These are phyloP conservation scores for Aselliscus stoliczkanus DNA, from an alignment of 2,797 vertebrate species.

Conservation along the genomic window DNA sequence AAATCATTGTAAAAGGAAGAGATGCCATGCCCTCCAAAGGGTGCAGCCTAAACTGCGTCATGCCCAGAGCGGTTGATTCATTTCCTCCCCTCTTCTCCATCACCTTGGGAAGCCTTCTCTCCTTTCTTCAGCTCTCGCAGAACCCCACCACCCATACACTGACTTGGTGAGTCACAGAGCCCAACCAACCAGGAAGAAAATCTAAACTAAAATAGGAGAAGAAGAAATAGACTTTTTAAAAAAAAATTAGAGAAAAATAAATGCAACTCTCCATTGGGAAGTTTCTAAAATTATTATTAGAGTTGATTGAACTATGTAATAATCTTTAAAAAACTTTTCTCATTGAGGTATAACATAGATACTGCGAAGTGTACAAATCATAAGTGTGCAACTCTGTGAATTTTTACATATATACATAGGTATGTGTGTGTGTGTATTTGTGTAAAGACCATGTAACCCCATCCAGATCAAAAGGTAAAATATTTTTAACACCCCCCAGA, in stretches of 20 bases:
- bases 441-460: neutral
- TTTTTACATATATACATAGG: neutral
- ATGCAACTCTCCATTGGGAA: neutral
- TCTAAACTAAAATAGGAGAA: neutral
- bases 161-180: conserved; percentile 25
- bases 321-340: neutral
- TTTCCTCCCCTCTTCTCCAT: neutral
- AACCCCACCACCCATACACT: neutral
- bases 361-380: neutral
- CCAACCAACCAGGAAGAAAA: neutral
- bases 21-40: neutral
- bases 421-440: neutral
- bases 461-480: neutral
- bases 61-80: conserved; percentile 4
- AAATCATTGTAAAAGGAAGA: conserved; percentile 19
- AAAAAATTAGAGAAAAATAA: conserved; percentile 23
- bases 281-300: neutral
- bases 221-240: neutral
- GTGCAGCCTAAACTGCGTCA: neutral
- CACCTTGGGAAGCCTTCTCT: neutral
- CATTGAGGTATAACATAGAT: neutral
- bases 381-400: neutral
- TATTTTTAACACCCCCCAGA: neutral
- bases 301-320: neutral
- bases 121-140: neutral